phyloP scores from a whole-genome alignment of 1,140 invertebrate genomes.

The Trissolcus basalis region DNA sequence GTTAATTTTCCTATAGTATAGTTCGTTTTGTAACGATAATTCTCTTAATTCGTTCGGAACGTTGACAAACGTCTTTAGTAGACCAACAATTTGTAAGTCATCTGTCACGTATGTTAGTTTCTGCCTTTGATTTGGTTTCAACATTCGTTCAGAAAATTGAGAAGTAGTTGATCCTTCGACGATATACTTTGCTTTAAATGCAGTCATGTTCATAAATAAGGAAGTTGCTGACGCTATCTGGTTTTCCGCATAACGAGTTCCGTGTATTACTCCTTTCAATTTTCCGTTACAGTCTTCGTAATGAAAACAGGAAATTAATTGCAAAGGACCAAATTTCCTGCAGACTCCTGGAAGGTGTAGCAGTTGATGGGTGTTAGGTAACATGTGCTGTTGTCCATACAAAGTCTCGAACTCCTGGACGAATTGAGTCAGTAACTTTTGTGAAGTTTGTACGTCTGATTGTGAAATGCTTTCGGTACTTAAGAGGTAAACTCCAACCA shows the following conservation, averaged over 20 bases:
- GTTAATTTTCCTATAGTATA: too few species aligned
- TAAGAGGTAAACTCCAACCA: neutral
- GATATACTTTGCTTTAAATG: neutral
- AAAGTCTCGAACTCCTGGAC: neutral
- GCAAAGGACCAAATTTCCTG: neutral
- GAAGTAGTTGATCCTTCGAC: neutral
- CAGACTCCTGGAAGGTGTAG: neutral
- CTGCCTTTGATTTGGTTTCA: too few species aligned
- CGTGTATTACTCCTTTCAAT: neutral
- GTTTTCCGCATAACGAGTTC: neutral
- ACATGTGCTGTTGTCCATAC: neutral
- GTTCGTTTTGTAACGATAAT: too few species aligned
- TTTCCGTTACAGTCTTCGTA: neutral
- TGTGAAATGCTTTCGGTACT: neutral
- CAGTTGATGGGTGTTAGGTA: neutral
- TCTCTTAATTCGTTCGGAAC: too few species aligned
- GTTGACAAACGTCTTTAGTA: too few species aligned
- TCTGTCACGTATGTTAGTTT: too few species aligned
- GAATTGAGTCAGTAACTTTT: neutral
- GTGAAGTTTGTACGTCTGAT: too few species aligned
- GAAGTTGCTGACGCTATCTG: neutral
- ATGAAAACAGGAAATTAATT: neutral
- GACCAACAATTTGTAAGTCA: too few species aligned
- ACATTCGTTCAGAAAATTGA: neutral
- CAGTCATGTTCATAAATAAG: neutral